Evolutionary conservation across 2,113 vertebrate genomes (phyloP).

Genomic region (Apus apus): DNA sequence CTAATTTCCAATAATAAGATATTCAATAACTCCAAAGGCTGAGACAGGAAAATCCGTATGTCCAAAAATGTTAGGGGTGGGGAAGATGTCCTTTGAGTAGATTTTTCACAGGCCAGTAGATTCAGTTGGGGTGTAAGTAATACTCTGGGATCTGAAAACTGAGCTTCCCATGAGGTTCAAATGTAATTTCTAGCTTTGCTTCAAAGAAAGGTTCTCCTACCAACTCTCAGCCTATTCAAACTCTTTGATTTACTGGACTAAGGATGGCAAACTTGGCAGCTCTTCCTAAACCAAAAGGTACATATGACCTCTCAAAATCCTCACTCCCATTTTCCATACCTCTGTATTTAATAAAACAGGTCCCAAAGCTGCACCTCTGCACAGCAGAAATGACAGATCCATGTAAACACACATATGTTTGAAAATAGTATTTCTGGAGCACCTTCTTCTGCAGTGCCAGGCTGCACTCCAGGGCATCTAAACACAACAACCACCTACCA

Average conservation of each 20-base stretch:
- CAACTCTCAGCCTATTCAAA: background rate
- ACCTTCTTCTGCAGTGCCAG: background rate
- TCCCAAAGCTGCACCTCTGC: background rate
- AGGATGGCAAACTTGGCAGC: accelerated
- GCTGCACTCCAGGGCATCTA: background rate
- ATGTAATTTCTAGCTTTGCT: background rate
- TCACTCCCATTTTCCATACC: background rate
- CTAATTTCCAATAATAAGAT: background rate
- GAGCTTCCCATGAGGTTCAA: background rate
- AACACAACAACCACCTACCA: accelerated
- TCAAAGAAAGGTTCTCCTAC: background rate
- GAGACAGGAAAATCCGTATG: background rate
- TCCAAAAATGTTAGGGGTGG: background rate
- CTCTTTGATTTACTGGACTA: background rate
- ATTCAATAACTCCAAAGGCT: background rate
- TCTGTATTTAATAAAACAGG: background rate
- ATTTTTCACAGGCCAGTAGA: background rate
- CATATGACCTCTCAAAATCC: background rate
- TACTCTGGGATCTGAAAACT: background rate
- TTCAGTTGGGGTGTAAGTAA: background rate
- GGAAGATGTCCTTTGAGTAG: background rate
- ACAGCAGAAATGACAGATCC: background rate
- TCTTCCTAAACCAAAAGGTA: background rate
- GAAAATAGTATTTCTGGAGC: accelerated
- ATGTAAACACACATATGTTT: accelerated